Evolutionary conservation across 2,888 invertebrate genomes (phyloP).

Genomic region (Sminthurides aquaticus): DNA sequence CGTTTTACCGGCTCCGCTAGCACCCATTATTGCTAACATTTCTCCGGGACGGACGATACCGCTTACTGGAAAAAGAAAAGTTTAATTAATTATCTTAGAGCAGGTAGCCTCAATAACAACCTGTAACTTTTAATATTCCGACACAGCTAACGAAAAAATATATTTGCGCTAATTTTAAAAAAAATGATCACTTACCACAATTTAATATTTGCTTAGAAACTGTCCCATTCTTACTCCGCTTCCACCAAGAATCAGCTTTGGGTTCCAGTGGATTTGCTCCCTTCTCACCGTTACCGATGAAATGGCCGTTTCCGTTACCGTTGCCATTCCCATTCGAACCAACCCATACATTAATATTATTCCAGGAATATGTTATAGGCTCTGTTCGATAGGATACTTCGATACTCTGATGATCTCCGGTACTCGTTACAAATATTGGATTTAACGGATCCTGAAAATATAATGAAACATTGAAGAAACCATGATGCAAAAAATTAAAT

Average conservation of each 20-base stretch:
- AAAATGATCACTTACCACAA: constrained; percentile 30
- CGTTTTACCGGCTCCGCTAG: constrained; percentile 87
- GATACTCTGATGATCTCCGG: neutral
- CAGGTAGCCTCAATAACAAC: too few species aligned
- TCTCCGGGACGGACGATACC: constrained; percentile 81
- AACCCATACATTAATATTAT: constrained; percentile 43
- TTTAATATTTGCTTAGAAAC: constrained; percentile 41
- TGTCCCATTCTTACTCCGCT: constrained; percentile 19
- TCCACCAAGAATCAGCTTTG: constrained; percentile 14
- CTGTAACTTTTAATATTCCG: too few species aligned
- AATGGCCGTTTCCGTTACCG: constrained; percentile 13
- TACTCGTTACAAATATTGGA: constrained; percentile 20
- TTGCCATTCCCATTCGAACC: constrained; percentile 25
- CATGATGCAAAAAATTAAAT: too few species aligned
- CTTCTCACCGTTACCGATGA: neutral
- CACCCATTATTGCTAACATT: constrained; percentile 74
- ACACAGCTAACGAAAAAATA: too few species aligned
- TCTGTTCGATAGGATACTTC: constrained; percentile 20
- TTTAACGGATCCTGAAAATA: constrained; percentile 22
- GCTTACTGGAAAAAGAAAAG: constrained; percentile 54
- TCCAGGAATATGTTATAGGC: constrained; percentile 43
- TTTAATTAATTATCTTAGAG: neutral
- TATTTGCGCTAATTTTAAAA: neutral
- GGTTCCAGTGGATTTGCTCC: neutral
- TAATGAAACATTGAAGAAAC: too few species aligned